Base-by-base conservation (phyloP, 2,888 invertebrate genomes). In the Chydorus sphaericus region DNA sequence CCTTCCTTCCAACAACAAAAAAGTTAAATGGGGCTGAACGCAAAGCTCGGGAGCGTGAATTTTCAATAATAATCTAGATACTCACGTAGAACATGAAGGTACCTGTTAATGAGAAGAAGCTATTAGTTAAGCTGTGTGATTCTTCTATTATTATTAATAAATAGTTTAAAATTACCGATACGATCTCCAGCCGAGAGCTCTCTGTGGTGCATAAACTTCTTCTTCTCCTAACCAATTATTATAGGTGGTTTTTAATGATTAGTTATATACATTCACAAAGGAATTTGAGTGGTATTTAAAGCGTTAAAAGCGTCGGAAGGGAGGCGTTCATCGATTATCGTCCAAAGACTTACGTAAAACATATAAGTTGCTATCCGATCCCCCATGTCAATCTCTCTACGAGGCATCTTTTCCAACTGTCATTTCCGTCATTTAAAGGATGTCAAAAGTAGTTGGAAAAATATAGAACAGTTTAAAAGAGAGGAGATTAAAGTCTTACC, bases 11-110 rank as follows among this genome's bases (percentile, higher is more conserved):
- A 16, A 11, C 4, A 26, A 18, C 33, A 33, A 14, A 14, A 11
- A 8, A 39, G 16, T 20, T 1, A 16, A 11, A 16, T n/a, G n/a
- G 16, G n/a, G 10, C 39, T 10, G n/a, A 8, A 39, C 14, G 16
- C 16, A 39, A 39, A 10, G 33, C 33, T 33, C 33, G 33, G n/a
- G n/a, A n/a, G n/a, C n/a, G n/a, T n/a, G n/a, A n/a, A n/a, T n/a
- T n/a, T n/a, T n/a, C n/a, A n/a, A n/a, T n/a, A n/a, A n/a, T n/a
- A n/a, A n/a, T n/a, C n/a, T n/a, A 30, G 11, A 28, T 30, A 58
- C 59, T 62, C 61, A 65, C 65, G 55, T 65, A 65, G 49, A 63
- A 57, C 65, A 65, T 65, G 49, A 65, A 61, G 23, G 65, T 65
- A 7, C 62, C 62, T 1, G n/a, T n/a, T n/a, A n/a, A n/a, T n/a